phyloP scores from a whole-genome alignment of 2,888 invertebrate genomes.

The Cataglyphis rosenhaueri region DNA sequence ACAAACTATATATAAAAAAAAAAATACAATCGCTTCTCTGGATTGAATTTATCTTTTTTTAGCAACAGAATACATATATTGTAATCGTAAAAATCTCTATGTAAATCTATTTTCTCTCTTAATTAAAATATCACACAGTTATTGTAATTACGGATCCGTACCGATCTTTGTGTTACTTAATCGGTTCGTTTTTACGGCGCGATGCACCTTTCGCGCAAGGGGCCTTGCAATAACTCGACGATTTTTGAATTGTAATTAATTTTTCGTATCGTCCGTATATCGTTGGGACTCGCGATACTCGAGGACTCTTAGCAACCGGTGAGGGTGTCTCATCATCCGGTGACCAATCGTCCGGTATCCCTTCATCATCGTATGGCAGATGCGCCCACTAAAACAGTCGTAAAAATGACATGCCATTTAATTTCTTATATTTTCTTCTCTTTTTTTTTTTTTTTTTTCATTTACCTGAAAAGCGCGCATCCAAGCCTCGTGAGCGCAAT shows the following conservation, averaged over 20 bases:
- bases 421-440: not conserved
- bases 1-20: not conserved
- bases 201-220: not conserved
- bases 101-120: not conserved
- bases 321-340: not conserved
- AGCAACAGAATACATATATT: not conserved
- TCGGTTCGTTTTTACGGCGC: not conserved
- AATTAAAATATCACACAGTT: not conserved
- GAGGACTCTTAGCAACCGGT: not conserved
- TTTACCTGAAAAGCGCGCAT: conserved; percentile 39
- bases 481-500: conserved; percentile 63
- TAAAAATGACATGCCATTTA: not conserved
- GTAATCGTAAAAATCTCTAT: not conserved
- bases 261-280: conserved; percentile 15
- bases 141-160: not conserved
- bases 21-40: not conserved
- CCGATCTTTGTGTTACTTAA: not conserved
- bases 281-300: conserved; percentile 1
- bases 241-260: not conserved
- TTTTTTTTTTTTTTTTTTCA: not conserved
- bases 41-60: not conserved
- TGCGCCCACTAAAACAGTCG: not conserved
- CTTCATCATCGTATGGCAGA: conserved; percentile 7
- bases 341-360: not conserved
- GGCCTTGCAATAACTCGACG: not conserved